These are phyloP conservation scores for Barypeithes pellucidus DNA, from an alignment of 2,888 invertebrate species.

Conservation along the genomic window DNA sequence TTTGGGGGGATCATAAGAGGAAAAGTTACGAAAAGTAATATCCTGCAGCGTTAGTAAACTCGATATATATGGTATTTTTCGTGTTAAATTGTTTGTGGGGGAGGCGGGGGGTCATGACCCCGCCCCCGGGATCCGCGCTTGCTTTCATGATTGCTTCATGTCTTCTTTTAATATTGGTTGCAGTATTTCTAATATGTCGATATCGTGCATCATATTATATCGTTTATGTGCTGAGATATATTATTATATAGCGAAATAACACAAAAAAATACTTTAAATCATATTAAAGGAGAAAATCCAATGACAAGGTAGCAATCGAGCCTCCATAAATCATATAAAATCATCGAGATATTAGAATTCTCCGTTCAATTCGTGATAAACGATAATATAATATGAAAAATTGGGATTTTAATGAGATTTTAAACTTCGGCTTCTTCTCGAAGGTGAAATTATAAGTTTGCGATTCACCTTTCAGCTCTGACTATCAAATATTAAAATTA, in stretches of 20 bases:
- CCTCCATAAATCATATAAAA: constrained; percentile 66
- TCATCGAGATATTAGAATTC: constrained; percentile 68
- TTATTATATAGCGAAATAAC: no score
- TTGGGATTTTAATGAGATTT: constrained; percentile 68
- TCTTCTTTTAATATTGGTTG: no score
- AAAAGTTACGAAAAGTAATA: no score
- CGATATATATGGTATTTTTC: no score
- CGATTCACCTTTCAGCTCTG: constrained; percentile 36
- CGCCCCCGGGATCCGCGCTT: no score
- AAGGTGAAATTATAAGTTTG: constrained; percentile 37
- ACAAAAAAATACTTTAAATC: constrained; percentile 18
- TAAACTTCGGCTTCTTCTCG: constrained; percentile 57
- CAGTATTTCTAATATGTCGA: no score
- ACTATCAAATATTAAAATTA: constrained; percentile 30
- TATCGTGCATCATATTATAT: no score
- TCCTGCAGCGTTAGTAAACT: no score
- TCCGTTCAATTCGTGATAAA: constrained; percentile 66
- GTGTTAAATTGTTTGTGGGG: no score
- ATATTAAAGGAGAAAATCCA: constrained; percentile 57
- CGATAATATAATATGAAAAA: constrained; percentile 68
- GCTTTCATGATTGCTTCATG: no score
- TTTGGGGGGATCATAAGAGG: no score
- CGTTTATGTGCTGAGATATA: background rate
- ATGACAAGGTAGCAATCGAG: constrained; percentile 63
- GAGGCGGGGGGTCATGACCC: no score